Conservation (phyloP, 2,113 vertebrate genomes). For the Sarotherodon lohbergeri region DNA sequence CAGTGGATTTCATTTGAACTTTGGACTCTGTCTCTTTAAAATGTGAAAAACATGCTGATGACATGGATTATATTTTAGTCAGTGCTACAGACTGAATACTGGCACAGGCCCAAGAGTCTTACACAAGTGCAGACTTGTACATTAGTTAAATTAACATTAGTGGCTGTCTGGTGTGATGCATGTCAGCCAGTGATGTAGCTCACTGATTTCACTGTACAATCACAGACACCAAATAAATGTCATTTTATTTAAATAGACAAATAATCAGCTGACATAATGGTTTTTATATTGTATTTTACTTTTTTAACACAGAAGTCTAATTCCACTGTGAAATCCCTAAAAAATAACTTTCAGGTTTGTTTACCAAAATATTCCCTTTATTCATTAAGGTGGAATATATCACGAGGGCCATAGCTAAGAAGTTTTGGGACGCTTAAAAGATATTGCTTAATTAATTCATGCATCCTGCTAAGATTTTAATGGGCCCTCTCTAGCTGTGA, state of each 20-base stretch:
- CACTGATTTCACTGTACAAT: not conserved
- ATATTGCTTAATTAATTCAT: slow-evolving; percentile 68
- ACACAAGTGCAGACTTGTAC: not conserved
- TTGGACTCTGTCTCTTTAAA: not conserved
- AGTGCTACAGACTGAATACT: not conserved
- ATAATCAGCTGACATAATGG: not conserved
- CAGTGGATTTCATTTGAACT: not conserved
- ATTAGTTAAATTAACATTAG: not conserved
- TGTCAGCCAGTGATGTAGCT: not conserved
- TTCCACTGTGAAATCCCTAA: not conserved
- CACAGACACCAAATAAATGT: not conserved
- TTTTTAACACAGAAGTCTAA: not conserved
- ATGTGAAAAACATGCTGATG: not conserved
- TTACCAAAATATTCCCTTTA: slow-evolving; percentile 40
- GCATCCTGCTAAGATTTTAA: slow-evolving; percentile 57
- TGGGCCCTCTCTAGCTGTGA: slow-evolving; percentile 42
- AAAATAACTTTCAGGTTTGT: not conserved
- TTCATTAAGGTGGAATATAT: slow-evolving; percentile 57
- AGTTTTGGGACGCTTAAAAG: slow-evolving; percentile 45
- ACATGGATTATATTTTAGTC: not conserved
- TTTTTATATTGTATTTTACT: not conserved
- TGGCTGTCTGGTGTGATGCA: not conserved
- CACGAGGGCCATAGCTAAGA: slow-evolving; percentile 29
- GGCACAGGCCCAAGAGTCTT: not conserved
- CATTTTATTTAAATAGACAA: not conserved